Evolutionary conservation across 1,140 invertebrate species (phyloP).

Genomic region (Oryctes rhinoceros): DNA sequence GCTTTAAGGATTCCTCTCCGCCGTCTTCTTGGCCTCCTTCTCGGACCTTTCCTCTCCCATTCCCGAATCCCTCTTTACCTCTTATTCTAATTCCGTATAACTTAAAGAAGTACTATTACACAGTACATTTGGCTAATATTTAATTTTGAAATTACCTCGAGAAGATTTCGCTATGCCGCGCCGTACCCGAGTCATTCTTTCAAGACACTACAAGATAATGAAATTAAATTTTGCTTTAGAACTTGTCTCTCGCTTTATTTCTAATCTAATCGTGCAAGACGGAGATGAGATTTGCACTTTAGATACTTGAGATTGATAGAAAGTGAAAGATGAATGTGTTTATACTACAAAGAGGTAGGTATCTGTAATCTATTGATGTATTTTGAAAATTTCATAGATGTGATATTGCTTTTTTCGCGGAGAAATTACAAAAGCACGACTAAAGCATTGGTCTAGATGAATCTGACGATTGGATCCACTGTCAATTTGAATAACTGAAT

Average conservation of each 20-base stretch:
- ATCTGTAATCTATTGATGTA: too few relatives aligned
- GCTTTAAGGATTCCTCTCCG: neutral
- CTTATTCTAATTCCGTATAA: conserved; percentile 21
- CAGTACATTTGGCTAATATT: conserved; percentile 31
- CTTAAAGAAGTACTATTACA: conserved; percentile 28
- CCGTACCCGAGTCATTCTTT: neutral
- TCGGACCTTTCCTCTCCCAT: neutral
- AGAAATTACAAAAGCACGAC: too few relatives aligned
- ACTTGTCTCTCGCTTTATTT: neutral
- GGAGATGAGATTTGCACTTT: neutral
- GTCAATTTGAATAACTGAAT: too few relatives aligned
- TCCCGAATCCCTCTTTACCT: neutral
- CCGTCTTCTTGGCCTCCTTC: neutral
- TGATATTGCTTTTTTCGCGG: too few relatives aligned
- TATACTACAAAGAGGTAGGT: too few relatives aligned
- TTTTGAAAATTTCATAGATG: too few relatives aligned
- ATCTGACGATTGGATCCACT: too few relatives aligned
- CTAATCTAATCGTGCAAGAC: neutral
- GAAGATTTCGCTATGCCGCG: neutral
- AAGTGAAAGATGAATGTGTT: too few relatives aligned
- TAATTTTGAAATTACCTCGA: conserved; percentile 27
- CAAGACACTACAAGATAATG: neutral
- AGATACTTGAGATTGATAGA: neutral
- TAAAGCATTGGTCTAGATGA: too few relatives aligned
- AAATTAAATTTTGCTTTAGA: conserved; percentile 13